Conservation (phyloP, 2,888 invertebrate genomes). For the Hesperia comma region DNA sequence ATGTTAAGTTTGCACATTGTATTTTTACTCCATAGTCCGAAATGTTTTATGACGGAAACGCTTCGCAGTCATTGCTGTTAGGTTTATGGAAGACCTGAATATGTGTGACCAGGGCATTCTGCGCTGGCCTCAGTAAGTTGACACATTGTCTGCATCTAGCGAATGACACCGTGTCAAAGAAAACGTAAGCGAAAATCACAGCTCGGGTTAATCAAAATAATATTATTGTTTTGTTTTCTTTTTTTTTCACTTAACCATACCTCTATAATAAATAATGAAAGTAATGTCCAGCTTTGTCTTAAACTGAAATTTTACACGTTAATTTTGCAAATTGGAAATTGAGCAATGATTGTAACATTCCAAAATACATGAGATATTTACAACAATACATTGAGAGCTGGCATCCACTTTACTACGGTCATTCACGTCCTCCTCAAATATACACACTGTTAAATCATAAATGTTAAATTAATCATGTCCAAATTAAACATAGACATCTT, state of each 20-base stretch:
- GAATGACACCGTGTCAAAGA: conserved; percentile 53
- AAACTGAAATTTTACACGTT: conserved; percentile 59
- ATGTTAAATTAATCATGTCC: conserved; percentile 75
- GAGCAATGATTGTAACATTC: conserved; percentile 47
- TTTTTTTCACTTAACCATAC: conserved; percentile 72
- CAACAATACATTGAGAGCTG: conserved; percentile 41
- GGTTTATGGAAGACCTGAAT: conserved; percentile 56
- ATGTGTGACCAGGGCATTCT: conserved; percentile 49
- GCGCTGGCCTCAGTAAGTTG: background rate
- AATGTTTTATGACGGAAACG: conserved; percentile 8
- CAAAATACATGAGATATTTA: conserved; percentile 52
- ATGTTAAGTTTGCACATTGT: no score
- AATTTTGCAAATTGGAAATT: conserved; percentile 48
- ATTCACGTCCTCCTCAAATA: conserved; percentile 68
- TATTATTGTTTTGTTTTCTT: conserved; percentile 74
- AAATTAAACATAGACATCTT: conserved; percentile 69
- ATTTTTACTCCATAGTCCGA: background rate
- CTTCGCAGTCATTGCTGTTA: conserved; percentile 34
- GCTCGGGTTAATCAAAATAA: conserved; percentile 82
- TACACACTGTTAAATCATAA: conserved; percentile 60
- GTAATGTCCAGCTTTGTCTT: conserved; percentile 70
- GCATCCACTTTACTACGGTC: conserved; percentile 43
- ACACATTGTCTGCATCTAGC: conserved; percentile 11
- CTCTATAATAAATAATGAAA: conserved; percentile 80
- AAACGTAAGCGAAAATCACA: conserved; percentile 82